Conservation (phyloP, 2,113 vertebrate genomes). For the Rhodinocichla rosea region DNA sequence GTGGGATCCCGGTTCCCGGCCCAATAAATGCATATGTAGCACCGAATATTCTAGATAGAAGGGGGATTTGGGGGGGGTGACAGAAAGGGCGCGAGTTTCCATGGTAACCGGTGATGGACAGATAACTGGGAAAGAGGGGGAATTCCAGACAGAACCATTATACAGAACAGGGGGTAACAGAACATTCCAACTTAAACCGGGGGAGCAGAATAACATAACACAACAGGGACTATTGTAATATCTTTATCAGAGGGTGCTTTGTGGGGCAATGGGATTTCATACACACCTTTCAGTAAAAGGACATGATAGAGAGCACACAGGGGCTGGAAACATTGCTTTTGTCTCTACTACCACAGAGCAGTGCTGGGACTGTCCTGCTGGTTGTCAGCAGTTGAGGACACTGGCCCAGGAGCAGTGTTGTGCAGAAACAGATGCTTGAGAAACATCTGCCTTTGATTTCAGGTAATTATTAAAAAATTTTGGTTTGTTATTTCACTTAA, state of each 20-base stretch:
- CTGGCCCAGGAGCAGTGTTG: background rate
- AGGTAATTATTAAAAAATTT: background rate
- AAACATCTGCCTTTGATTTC: background rate
- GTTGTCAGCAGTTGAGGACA: background rate
- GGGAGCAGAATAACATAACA: too few relatives aligned
- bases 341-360: background rate
- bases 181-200: too few relatives aligned
- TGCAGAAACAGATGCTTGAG: background rate
- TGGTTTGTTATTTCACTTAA: background rate
- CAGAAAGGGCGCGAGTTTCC: too few relatives aligned
- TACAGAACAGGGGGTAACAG: too few relatives aligned
- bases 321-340: background rate
- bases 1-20: too few relatives aligned
- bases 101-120: too few relatives aligned
- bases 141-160: too few relatives aligned
- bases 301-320: rapidly evolving
- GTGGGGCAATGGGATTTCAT: background rate
- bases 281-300: background rate
- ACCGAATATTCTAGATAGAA: too few relatives aligned
- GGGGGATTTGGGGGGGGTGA: too few relatives aligned
- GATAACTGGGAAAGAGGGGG: too few relatives aligned
- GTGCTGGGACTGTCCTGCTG: background rate
- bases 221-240: too few relatives aligned
- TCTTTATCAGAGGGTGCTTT: background rate
- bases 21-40: too few relatives aligned